Percentiles rank a stretch among this genome's conserved stretches.
phyloP scores from a whole-genome alignment of 2,797 vertebrate species.

The Enteromius paludinosus region DNA sequence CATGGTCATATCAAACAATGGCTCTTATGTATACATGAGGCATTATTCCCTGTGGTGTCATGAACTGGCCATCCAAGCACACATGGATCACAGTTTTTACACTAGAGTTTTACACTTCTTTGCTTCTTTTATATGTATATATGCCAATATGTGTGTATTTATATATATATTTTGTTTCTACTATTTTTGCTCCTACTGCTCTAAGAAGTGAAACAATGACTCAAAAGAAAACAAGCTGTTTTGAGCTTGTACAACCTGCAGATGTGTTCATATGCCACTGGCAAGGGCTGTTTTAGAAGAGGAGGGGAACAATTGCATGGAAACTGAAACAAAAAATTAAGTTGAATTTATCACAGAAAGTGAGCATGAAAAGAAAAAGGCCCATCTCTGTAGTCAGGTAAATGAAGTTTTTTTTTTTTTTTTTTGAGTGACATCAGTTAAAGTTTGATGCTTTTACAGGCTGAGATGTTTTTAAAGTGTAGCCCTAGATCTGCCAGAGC shows the following conservation, averaged over 20 bases:
- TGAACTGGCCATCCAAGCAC: constrained; percentile 25
- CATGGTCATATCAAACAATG: constrained; percentile 51
- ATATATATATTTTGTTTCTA: background rate
- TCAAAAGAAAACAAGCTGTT: constrained; percentile 22
- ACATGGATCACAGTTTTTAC: constrained; percentile 42
- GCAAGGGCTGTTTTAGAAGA: constrained; percentile 3
- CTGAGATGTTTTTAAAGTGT: constrained; percentile 59
- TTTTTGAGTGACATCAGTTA: constrained; percentile 42
- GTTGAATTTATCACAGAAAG: constrained; percentile 43
- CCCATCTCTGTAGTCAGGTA: constrained; percentile 50
- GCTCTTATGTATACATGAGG: constrained; percentile 5
- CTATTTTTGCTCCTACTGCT: background rate
- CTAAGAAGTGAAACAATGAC: background rate
- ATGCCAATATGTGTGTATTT: background rate
- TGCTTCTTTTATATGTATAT: background rate
- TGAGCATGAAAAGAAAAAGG: constrained; percentile 24
- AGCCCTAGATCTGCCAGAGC: constrained; percentile 59
- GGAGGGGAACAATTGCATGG: constrained; percentile 25
- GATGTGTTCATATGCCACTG: constrained; percentile 39
- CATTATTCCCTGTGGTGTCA: background rate
- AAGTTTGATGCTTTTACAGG: constrained; percentile 61
- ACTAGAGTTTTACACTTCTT: constrained; percentile 39
- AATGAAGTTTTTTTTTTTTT: constrained; percentile 55
- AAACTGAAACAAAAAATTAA: constrained; percentile 33
- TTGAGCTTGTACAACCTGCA: constrained; percentile 34